Evolutionary conservation across 2,797 vertebrate genomes (phyloP).

Genomic region (Sebastes miniatus): DNA sequence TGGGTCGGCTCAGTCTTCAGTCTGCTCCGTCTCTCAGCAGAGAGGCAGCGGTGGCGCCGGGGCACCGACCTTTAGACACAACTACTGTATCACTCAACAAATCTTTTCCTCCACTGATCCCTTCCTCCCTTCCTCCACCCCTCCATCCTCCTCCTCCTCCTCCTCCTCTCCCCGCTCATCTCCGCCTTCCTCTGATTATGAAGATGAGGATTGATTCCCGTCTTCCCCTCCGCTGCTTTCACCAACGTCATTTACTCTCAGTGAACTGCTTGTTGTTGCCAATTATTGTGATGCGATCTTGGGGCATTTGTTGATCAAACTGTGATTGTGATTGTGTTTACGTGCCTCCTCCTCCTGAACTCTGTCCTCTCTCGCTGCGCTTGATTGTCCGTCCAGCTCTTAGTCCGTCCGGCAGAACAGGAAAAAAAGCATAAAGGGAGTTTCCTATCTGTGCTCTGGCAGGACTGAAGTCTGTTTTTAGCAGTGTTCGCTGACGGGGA

Average conservation of each 20-base stretch:
- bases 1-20: constrained; percentile 75
- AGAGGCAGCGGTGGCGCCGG: constrained; percentile 76
- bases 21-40: constrained; percentile 72
- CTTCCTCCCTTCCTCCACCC: constrained; percentile 49
- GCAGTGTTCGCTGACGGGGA: constrained; percentile 20
- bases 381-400: constrained; percentile 42
- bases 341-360: constrained; percentile 22
- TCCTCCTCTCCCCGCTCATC: constrained; percentile 27
- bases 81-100: constrained; percentile 82
- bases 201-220: constrained; percentile 31
- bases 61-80: constrained; percentile 79
- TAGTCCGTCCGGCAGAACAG: constrained; percentile 55
- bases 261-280: constrained; percentile 47
- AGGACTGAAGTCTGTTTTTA: constrained; percentile 57
- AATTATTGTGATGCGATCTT: constrained; percentile 30
- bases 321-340: constrained; percentile 30
- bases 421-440: constrained; percentile 56
- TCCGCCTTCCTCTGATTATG: constrained; percentile 55
- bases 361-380: not conserved
- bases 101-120: constrained; percentile 46
- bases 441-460: constrained; percentile 57
- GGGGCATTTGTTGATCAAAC: constrained; percentile 28
- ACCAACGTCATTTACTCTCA: constrained; percentile 39
- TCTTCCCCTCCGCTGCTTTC: constrained; percentile 13
- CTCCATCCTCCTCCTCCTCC: constrained; percentile 4